Conservation (phyloP, 2,888 invertebrate genomes). For the Bellardia pandia region DNA sequence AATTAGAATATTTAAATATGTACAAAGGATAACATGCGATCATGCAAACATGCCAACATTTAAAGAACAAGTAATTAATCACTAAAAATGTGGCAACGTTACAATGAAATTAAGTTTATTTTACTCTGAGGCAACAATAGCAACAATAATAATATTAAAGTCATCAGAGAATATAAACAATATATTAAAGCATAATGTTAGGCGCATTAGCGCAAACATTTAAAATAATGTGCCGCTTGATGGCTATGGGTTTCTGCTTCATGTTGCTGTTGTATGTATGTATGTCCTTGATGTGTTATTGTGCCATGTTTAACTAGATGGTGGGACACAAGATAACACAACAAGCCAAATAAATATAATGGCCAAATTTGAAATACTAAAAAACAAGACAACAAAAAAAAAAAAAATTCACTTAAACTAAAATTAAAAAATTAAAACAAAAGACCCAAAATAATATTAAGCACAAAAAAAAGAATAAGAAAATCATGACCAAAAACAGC, state of each 20-base stretch:
- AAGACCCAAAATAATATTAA: constrained; percentile 22
- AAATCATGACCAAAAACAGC: constrained; percentile 53
- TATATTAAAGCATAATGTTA: constrained; percentile 70
- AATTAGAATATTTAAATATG: background rate
- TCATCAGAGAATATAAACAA: constrained; percentile 51
- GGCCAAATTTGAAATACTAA: constrained; percentile 21
- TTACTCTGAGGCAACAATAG: constrained; percentile 4
- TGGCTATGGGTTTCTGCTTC: background rate
- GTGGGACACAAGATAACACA: constrained; percentile 60
- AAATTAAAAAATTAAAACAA: constrained; percentile 38
- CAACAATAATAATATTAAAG: constrained; percentile 17
- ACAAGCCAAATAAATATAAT: constrained; percentile 58
- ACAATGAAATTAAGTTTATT: constrained; percentile 60
- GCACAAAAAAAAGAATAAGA: constrained; percentile 22
- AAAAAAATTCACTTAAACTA: constrained; percentile 56
- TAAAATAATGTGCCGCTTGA: constrained; percentile 54
- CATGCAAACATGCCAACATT: constrained; percentile 75
- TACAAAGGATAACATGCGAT: constrained; percentile 60
- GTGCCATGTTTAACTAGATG: constrained; percentile 58
- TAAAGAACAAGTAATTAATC: constrained; percentile 75
- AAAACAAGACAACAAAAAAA: constrained; percentile 14
- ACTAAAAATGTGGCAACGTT: constrained; percentile 64
- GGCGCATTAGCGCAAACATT: constrained; percentile 64
- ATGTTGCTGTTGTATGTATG: constrained; percentile 8
- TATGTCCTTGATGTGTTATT: background rate